Percentiles rank a stretch among this genome's conserved stretches.
Conservation (phyloP, 2,113 vertebrate genomes). For the Patagioenas fasciata region DNA sequence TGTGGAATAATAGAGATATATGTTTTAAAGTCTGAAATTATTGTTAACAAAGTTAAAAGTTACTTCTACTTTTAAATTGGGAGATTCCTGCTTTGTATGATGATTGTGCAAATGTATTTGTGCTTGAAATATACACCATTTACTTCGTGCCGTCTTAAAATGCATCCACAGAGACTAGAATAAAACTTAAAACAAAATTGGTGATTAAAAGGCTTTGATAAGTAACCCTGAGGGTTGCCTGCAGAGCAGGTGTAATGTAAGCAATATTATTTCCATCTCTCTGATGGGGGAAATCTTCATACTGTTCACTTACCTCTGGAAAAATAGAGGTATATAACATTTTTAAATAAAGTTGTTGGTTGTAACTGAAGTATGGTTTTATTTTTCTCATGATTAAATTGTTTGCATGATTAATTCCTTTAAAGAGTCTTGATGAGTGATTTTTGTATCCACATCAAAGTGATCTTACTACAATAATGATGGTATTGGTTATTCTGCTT, state of each 20-base stretch:
- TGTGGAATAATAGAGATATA: background rate
- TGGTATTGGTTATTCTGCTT: background rate
- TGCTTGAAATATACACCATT: background rate
- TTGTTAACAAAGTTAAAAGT: background rate
- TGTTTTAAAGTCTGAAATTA: background rate
- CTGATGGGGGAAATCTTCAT: background rate
- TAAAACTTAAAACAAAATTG: background rate
- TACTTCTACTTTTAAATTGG: background rate
- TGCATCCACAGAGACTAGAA: background rate
- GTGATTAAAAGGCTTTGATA: background rate
- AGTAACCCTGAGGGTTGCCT: background rate
- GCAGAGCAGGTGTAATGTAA: background rate
- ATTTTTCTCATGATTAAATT: background rate
- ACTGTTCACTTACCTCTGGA: background rate
- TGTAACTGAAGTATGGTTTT: background rate
- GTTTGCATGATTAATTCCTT: background rate
- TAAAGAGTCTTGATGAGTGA: background rate
- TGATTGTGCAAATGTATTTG: background rate
- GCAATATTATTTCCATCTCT: background rate
- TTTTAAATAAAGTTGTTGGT: background rate
- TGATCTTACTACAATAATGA: background rate
- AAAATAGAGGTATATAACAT: background rate
- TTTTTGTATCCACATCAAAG: background rate
- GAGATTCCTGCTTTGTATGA: background rate
- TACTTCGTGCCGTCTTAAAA: background rate